Evolutionary conservation across 2,888 invertebrate genomes (phyloP).

Genomic region (Ferrisia virgata): DNA sequence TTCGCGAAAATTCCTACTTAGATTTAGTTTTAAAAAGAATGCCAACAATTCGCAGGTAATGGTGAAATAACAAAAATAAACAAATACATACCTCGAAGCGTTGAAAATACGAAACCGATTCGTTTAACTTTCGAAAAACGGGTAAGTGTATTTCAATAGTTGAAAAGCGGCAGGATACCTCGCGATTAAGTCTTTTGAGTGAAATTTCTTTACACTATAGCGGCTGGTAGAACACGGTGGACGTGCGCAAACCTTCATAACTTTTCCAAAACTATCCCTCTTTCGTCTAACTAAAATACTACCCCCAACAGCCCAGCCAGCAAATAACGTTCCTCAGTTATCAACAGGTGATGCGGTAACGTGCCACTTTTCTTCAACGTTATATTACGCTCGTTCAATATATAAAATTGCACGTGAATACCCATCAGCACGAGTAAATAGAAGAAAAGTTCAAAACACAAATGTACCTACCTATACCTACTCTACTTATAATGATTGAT

Average conservation of each 20-base stretch:
- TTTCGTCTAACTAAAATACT: constrained; percentile 8
- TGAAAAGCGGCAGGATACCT: constrained; percentile 10
- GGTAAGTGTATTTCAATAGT: background rate
- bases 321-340: constrained; percentile 19
- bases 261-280: constrained; percentile 18
- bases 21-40: background rate
- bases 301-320: background rate
- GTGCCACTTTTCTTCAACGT: background rate
- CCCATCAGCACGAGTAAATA: constrained; percentile 16
- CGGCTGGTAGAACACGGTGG: background rate
- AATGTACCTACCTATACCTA: too few species aligned
- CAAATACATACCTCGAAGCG: constrained; percentile 11
- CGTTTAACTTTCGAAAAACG: background rate
- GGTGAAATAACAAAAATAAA: background rate
- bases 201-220: constrained; percentile 13
- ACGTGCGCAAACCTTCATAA: constrained; percentile 30
- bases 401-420: constrained; percentile 30
- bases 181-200: constrained; percentile 26
- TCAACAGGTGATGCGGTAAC: constrained; percentile 30
- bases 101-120: constrained; percentile 9
- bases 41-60: background rate
- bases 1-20: background rate
- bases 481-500: constrained; percentile 16
- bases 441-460: background rate
- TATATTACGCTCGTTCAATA: constrained; percentile 2